Percentiles rank a stretch among this genome's conserved stretches.
Conservation (phyloP, 2,888 invertebrate species). For the Anaspis maculata region DNA sequence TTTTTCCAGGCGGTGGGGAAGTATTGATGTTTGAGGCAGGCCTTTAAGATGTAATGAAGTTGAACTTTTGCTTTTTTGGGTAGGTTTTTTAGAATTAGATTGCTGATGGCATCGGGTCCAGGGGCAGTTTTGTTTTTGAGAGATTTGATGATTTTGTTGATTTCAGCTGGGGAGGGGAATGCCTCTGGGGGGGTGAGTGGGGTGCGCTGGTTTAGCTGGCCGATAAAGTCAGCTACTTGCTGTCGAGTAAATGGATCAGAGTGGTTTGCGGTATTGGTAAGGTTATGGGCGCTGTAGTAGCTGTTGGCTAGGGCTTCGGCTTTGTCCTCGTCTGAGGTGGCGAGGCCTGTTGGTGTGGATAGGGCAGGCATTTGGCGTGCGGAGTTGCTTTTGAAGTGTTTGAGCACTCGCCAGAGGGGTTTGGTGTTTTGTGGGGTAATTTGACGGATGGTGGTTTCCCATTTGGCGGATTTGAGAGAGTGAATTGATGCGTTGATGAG, state of each 20-base stretch:
- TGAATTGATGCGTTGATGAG: too few relatives aligned
- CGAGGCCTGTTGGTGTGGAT: not conserved
- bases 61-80: slow-evolving; percentile 15
- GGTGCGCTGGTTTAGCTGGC: too few relatives aligned
- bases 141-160: not conserved
- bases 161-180: not conserved
- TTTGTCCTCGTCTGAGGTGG: not conserved
- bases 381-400: not conserved
- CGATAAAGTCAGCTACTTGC: too few relatives aligned
- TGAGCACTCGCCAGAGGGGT: not conserved
- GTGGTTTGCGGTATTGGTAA: too few relatives aligned
- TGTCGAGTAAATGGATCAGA: too few relatives aligned
- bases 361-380: not conserved
- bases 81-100: slow-evolving; percentile 18
- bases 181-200: too few relatives aligned
- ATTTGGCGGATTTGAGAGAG: too few relatives aligned
- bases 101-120: slow-evolving; percentile 12
- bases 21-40: slow-evolving; percentile 9
- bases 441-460: too few relatives aligned
- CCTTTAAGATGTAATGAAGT: slow-evolving; percentile 16
- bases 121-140: not conserved
- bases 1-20: slow-evolving; percentile 19
- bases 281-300: not conserved
- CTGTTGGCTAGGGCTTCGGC: not conserved
- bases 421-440: too few relatives aligned